A percentile compares a stretch with the other conserved stretches of the same genome.
Conservation (phyloP, 2,888 invertebrate species). For the Dendrolimus houi region DNA sequence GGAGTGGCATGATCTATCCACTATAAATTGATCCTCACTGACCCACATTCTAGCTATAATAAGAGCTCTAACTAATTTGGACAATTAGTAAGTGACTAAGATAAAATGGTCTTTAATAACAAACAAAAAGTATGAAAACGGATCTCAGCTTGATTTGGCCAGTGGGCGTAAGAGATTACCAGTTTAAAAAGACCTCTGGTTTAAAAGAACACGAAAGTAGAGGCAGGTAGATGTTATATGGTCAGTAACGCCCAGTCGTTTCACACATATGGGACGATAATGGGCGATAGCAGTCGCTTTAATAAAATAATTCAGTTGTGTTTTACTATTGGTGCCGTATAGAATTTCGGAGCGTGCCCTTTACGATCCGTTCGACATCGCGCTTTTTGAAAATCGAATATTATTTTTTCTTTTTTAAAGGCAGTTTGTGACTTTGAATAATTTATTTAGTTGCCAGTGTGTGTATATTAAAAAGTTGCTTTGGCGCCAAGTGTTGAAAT, state of each 20-base stretch:
- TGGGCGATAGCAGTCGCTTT: conserved; percentile 48
- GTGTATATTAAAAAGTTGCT: not conserved
- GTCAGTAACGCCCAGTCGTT: conserved; percentile 53
- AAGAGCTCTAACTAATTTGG: conserved; percentile 13
- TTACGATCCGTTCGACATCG: not conserved
- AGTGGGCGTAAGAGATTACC: conserved; percentile 11
- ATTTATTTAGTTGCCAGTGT: too few species aligned
- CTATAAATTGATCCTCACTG: conserved; percentile 8
- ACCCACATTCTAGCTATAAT: conserved; percentile 7
- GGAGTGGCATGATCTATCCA: conserved; percentile 33
- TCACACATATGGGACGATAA: conserved; percentile 62
- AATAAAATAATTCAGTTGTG: conserved; percentile 72
- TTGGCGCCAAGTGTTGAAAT: not conserved
- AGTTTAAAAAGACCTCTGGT: conserved; percentile 17
- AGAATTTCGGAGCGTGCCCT: not conserved
- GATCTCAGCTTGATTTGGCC: not conserved
- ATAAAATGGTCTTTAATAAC: conserved; percentile 2
- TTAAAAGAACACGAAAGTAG: not conserved
- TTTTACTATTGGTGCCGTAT: not conserved
- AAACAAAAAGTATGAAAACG: not conserved
- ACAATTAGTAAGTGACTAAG: not conserved
- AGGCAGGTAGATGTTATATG: conserved; percentile 16
- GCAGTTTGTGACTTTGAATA: too few species aligned
- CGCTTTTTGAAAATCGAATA: too few species aligned
- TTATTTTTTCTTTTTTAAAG: too few species aligned